Evolutionary conservation across 2,113 vertebrate genomes (phyloP).

Genomic region (Marmota flaviventris): DNA sequence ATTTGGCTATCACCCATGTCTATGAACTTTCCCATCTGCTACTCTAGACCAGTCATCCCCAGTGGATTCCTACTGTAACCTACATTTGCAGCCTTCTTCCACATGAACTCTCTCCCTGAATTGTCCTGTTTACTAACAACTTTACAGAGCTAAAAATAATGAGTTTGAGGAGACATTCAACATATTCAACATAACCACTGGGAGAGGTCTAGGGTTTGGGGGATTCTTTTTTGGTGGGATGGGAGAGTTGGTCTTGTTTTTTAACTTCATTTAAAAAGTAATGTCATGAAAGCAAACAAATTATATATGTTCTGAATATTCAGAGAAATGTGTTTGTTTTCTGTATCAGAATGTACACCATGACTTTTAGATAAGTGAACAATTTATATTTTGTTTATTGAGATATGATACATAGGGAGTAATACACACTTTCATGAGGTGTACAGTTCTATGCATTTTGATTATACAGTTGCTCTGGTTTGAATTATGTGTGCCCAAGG

Average conservation of each 20-base stretch:
- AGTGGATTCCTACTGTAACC: neutral
- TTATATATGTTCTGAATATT: neutral
- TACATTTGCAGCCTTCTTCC: slow-evolving; percentile 21
- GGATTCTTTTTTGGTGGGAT: neutral
- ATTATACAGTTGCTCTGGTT: neutral
- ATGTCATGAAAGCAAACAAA: neutral
- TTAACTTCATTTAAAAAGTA: neutral
- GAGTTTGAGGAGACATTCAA: neutral
- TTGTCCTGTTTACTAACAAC: slow-evolving; percentile 34
- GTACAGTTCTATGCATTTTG: neutral
- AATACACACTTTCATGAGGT: neutral
- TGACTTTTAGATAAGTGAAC: neutral
- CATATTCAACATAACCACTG: neutral
- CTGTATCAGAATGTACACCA: neutral
- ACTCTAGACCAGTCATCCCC: neutral
- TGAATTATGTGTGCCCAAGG: neutral
- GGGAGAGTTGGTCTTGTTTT: neutral
- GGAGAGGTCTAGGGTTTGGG: neutral
- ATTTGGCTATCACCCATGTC: neutral
- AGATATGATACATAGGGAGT: neutral
- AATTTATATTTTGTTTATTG: neutral
- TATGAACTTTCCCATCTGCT: slow-evolving; percentile 16
- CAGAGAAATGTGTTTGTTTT: neutral
- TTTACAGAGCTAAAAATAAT: slow-evolving; percentile 24
- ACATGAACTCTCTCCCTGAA: neutral